Conservation (phyloP, 2,113 vertebrate genomes). For the Cryptotis parvus region DNA sequence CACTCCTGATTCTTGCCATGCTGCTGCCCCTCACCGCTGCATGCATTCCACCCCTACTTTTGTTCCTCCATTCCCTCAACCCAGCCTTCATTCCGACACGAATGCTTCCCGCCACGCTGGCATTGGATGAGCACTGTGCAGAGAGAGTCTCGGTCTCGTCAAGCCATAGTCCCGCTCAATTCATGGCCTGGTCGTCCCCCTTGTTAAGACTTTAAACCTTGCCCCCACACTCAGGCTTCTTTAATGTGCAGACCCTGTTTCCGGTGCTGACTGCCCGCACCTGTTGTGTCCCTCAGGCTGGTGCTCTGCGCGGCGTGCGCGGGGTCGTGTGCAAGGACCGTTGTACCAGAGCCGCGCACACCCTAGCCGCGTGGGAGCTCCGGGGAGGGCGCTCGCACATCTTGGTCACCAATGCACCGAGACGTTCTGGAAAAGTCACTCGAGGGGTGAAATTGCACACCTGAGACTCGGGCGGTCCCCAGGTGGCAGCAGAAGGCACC, state of each 20-base stretch:
- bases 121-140: background rate
- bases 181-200: background rate
- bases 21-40: too few relatives aligned
- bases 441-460: conserved; percentile 55
- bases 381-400: background rate
- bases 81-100: background rate
- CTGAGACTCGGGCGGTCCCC: background rate
- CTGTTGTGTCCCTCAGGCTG: background rate
- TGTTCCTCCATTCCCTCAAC: background rate
- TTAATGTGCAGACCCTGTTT: background rate
- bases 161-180: background rate
- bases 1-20: too few relatives aligned
- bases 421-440: conserved; percentile 34
- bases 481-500: background rate
- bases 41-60: too few relatives aligned
- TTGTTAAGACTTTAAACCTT: background rate
- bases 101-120: background rate
- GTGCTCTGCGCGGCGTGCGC: background rate
- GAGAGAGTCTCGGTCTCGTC: background rate
- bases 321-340: too few relatives aligned
- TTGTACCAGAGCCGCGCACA: background rate
- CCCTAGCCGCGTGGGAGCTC: accelerated
- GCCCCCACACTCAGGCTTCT: too few relatives aligned
- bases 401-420: conserved; percentile 41
- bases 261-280: background rate